A percentile compares a stretch with the other conserved stretches of the same genome.
These are phyloP conservation scores for Bungarus multicinctus DNA, from an alignment of 2,113 vertebrate species.

Conservation along the genomic window DNA sequence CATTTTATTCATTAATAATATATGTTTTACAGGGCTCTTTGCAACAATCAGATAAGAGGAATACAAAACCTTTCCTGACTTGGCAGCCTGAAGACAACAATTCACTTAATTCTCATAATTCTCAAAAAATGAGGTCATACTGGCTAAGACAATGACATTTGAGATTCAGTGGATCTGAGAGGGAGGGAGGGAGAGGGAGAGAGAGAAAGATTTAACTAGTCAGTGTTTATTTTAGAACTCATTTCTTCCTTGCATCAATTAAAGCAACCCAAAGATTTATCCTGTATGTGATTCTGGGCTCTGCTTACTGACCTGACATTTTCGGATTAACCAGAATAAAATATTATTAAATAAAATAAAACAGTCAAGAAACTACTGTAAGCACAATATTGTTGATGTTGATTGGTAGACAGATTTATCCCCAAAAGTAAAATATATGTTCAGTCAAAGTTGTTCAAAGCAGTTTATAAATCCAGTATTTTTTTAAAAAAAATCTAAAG, in stretches of 20 bases:
- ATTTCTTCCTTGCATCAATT: not conserved
- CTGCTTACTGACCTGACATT: not conserved
- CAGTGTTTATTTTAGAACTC: not conserved
- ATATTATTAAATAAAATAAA: not conserved
- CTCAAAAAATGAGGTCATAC: not conserved
- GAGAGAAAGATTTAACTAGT: not conserved
- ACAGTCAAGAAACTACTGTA: not conserved
- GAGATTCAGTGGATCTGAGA: not conserved
- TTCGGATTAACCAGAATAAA: not conserved
- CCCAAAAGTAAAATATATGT: not conserved
- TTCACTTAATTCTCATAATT: not conserved
- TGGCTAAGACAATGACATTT: not conserved
- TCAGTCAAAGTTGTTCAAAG: not conserved
- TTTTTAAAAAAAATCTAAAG: not conserved
- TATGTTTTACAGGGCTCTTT: not conserved
- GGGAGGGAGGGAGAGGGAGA: no score
- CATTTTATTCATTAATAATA: not conserved
- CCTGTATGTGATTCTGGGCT: no score
- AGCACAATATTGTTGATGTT: not conserved
- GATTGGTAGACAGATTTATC: not conserved
- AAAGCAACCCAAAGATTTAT: not conserved
- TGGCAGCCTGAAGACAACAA: not conserved
- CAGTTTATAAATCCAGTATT: not conserved
- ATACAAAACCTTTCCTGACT: not conserved
- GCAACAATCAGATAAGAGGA: not conserved